Conservation (phyloP, 2,113 vertebrate species). For the Microtus pennsylvanicus region DNA sequence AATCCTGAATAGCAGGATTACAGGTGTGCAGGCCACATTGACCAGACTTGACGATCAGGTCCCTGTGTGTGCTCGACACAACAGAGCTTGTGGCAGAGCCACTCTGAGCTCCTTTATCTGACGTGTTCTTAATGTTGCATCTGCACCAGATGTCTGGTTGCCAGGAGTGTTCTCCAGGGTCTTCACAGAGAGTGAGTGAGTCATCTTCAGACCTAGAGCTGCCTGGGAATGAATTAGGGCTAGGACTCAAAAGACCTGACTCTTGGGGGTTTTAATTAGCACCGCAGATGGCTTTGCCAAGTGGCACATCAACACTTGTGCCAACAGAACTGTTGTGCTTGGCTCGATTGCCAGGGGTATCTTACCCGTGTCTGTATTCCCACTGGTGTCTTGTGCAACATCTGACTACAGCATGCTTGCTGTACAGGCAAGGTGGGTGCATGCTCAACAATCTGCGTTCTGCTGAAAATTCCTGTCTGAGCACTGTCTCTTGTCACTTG, state of each 20-base stretch:
- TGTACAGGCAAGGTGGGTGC: not conserved
- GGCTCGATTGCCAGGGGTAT: not conserved
- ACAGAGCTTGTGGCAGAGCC: not conserved
- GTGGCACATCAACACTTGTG: not conserved
- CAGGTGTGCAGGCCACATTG: not conserved
- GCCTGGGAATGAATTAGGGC: not conserved
- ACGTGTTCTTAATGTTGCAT: not conserved
- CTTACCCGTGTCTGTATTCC: not conserved
- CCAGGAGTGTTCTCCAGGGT: not conserved
- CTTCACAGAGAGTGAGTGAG: not conserved
- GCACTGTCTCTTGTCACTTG: conserved; percentile 21
- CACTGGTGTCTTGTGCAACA: not conserved
- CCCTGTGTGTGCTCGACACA: too few species aligned
- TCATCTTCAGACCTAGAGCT: not conserved
- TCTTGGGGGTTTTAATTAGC: conserved; percentile 51
- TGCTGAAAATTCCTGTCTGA: conserved; percentile 14
- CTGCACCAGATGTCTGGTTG: not conserved
- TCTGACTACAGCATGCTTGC: conserved; percentile 6
- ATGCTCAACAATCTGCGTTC: not conserved
- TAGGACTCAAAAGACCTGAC: conserved; percentile 21
- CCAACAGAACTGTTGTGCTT: not conserved
- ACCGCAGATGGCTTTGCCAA: conserved; percentile 27
- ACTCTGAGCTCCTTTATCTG: not conserved
- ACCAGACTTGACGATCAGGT: not conserved
- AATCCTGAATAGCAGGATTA: too few species aligned